phyloP scores from a whole-genome alignment of 2,888 invertebrate species.

The Rhingia rostrata region DNA sequence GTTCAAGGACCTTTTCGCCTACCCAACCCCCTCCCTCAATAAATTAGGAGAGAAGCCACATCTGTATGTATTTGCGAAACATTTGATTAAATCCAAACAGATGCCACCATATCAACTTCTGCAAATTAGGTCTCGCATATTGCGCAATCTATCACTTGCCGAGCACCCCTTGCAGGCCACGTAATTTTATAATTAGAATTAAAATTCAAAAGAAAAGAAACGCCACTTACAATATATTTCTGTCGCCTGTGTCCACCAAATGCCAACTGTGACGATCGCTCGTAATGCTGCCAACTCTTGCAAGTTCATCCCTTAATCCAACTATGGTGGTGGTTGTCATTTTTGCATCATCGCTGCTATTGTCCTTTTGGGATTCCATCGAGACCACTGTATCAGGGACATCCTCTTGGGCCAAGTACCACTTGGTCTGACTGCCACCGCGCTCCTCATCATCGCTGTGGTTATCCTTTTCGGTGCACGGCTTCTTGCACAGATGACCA shows the following conservation, averaged over 20 bases:
- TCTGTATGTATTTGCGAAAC: no score
- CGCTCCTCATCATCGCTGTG: slow-evolving; percentile 72
- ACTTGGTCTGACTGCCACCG: slow-evolving; percentile 77
- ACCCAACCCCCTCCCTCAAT: no score
- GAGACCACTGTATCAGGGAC: slow-evolving; percentile 25
- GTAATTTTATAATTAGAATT: neutral
- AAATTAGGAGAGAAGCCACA: no score
- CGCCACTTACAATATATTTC: slow-evolving; percentile 70
- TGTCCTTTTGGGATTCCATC: slow-evolving; percentile 47
- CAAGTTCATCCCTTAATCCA: slow-evolving; percentile 38
- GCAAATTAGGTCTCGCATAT: slow-evolving; percentile 5
- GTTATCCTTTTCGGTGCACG: slow-evolving; percentile 50
- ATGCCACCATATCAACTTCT: slow-evolving; percentile 14
- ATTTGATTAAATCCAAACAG: slow-evolving; percentile 40
- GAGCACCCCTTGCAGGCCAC: neutral
- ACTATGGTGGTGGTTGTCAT: slow-evolving; percentile 56
- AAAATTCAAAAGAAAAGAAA: slow-evolving; percentile 34
- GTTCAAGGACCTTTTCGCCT: no score
- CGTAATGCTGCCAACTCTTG: slow-evolving; percentile 7
- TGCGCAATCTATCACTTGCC: slow-evolving; percentile 26
- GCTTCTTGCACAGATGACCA: slow-evolving; percentile 72
- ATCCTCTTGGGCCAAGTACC: slow-evolving; percentile 78
- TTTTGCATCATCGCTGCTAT: slow-evolving; percentile 60
- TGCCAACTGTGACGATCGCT: slow-evolving; percentile 75
- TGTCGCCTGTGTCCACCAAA: slow-evolving; percentile 63